Evolutionary conservation across 2,113 vertebrate species (phyloP).

Genomic region (Leptocoma aspasia): DNA sequence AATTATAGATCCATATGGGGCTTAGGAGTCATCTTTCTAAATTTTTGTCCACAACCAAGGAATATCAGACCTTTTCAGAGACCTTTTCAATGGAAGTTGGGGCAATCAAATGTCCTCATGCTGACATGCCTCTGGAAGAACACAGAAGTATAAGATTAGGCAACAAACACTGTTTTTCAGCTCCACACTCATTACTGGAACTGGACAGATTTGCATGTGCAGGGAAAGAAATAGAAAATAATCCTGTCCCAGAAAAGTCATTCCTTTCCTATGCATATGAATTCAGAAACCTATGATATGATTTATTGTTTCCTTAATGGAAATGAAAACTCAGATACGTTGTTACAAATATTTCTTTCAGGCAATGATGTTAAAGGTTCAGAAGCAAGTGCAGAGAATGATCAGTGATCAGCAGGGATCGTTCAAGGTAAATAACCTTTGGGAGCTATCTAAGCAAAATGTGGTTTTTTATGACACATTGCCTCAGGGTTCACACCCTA

Average conservation of each 20-base stretch:
- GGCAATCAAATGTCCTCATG: background rate
- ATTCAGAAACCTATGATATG: background rate
- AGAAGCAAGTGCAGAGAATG: background rate
- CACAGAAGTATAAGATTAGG: background rate
- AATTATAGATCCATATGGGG: background rate
- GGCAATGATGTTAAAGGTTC: background rate
- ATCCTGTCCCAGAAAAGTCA: background rate
- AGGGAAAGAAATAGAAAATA: background rate
- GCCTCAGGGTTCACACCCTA: background rate
- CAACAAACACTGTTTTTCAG: background rate
- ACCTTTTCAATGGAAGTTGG: no score
- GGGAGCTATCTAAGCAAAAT: background rate
- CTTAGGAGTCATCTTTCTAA: background rate
- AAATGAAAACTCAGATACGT: background rate
- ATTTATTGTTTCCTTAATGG: background rate
- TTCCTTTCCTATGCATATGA: background rate
- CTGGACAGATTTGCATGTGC: background rate
- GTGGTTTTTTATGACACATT: background rate
- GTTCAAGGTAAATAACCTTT: background rate
- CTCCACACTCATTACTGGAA: background rate
- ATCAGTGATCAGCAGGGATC: background rate
- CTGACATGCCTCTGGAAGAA: background rate
- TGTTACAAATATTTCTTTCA: background rate
- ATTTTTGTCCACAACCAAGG: background rate
- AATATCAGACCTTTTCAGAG: background rate